Percentiles rank a stretch among this genome's conserved stretches.
Evolutionary conservation across 2,888 invertebrate genomes (phyloP).

Genomic region (Heliconius erato): DNA sequence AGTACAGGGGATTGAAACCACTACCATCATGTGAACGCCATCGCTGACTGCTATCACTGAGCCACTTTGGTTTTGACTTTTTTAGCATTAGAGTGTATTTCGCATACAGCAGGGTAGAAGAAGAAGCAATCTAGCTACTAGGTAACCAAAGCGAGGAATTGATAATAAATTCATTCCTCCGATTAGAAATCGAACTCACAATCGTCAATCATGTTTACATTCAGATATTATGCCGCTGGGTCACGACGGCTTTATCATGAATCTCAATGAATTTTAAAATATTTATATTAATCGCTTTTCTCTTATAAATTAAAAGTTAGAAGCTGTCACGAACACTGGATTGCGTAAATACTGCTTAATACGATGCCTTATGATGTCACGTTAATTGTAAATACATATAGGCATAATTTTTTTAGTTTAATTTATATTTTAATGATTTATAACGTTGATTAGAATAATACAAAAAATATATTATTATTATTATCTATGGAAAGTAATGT

Average conservation of each 20-base stretch:
- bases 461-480: background rate
- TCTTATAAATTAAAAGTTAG: constrained; percentile 52
- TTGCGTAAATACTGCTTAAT: constrained; percentile 78
- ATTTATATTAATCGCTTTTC: constrained; percentile 37
- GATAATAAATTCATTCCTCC: too few species aligned
- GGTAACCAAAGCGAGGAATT: too few species aligned
- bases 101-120: too few species aligned
- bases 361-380: constrained; percentile 67
- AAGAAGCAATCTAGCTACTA: too few species aligned
- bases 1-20: too few species aligned
- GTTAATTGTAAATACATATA: constrained; percentile 39
- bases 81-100: too few species aligned
- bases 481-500: background rate
- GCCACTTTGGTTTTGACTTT: too few species aligned
- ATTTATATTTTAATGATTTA: constrained; percentile 1
- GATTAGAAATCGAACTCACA: too few species aligned
- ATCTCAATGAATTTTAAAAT: background rate
- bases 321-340: constrained; percentile 73
- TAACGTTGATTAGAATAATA: background rate
- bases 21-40: too few species aligned
- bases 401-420: background rate
- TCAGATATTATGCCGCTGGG: background rate
- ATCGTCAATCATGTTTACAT: too few species aligned
- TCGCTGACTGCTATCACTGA: too few species aligned
- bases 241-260: background rate